Conservation (phyloP, 2,888 invertebrate species). For the Drepana falcataria region DNA sequence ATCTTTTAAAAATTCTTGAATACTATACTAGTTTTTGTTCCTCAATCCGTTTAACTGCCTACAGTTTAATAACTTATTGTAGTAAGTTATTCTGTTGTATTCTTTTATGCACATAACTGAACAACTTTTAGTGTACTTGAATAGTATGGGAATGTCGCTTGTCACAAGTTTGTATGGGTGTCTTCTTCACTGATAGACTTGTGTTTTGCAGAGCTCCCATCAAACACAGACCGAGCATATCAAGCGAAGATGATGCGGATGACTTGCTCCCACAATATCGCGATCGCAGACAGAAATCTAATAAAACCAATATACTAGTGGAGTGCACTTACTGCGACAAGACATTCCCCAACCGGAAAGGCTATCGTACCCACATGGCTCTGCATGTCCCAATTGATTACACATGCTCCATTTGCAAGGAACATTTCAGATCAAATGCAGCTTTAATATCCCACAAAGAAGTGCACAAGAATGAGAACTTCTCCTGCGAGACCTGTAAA, state of each 20-base stretch:
- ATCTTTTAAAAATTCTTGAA: too few species aligned
- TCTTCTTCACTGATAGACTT: too few species aligned
- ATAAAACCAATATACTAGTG: too few species aligned
- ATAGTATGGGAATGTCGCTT: too few species aligned
- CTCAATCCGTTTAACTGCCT: too few species aligned
- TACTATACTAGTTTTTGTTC: too few species aligned
- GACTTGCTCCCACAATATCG: neutral
- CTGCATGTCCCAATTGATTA: neutral
- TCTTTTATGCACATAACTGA: too few species aligned
- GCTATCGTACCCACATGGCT: conserved; percentile 13
- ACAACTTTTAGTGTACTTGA: too few species aligned
- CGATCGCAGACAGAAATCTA: too few species aligned
- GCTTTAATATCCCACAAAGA: conserved; percentile 26
- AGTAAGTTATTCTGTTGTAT: too few species aligned
- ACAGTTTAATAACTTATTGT: too few species aligned
- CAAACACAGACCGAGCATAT: neutral
- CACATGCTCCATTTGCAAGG: conserved; percentile 23
- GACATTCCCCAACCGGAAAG: conserved; percentile 4
- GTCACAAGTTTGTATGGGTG: neutral
- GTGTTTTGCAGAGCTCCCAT: neutral
- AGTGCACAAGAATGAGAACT: conserved; percentile 17
- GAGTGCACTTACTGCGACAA: conserved; percentile 5
- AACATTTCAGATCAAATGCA: conserved; percentile 22
- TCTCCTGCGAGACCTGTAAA: conserved; percentile 24
- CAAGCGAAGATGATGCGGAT: neutral